Evolutionary conservation across 2,888 invertebrate genomes (phyloP).

Genomic region (Cinara cedri): DNA sequence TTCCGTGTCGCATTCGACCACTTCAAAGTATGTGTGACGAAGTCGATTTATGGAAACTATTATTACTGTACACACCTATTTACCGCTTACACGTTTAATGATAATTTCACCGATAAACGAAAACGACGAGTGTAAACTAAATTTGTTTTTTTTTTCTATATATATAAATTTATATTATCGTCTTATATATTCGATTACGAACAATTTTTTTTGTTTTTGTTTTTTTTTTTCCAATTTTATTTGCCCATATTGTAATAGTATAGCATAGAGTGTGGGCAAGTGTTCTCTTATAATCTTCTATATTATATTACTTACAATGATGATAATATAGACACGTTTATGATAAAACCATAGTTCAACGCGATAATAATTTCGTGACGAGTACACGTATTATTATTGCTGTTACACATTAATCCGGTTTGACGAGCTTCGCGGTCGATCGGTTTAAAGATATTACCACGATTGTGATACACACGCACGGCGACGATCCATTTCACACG

Average conservation of each 20-base stretch:
- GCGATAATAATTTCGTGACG: no score
- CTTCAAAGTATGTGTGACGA: no score
- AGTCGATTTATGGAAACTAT: no score
- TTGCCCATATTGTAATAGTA: background rate
- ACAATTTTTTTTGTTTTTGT: no score
- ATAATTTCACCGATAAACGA: background rate
- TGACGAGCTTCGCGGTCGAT: conserved; percentile 29
- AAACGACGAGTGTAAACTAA: conserved; percentile 15
- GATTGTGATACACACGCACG: no score
- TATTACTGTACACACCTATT: no score
- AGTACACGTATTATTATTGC: no score
- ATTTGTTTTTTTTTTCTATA: conserved; percentile 7
- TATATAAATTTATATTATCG: background rate
- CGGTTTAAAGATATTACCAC: background rate
- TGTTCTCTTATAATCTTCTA: background rate
- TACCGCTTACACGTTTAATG: background rate
- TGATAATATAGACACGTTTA: no score
- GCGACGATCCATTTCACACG: no score
- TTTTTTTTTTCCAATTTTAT: background rate
- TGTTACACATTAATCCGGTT: conserved; percentile 7
- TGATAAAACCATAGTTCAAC: no score
- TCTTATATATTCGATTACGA: background rate
- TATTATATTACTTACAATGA: background rate
- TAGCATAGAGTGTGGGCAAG: background rate
- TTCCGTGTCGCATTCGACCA: no score